Conservation (phyloP, 1,140 invertebrate species). For the Drosophila yakuba region DNA sequence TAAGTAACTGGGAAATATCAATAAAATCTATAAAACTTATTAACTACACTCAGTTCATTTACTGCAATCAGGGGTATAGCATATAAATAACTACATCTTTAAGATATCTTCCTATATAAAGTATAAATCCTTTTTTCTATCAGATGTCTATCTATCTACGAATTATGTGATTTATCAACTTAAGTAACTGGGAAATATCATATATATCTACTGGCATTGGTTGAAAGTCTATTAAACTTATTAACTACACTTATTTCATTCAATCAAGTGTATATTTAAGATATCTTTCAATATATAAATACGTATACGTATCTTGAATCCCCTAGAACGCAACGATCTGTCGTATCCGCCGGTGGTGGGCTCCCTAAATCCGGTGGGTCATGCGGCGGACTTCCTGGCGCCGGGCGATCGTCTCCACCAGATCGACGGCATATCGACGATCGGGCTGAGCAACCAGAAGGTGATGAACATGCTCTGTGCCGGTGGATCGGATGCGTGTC, state of each 20-base stretch:
- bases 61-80: too few relatives aligned
- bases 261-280: neutral
- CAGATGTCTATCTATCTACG: neutral
- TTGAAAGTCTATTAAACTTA: too few relatives aligned
- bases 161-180: neutral
- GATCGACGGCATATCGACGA: conserved; percentile 92
- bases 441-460: conserved; percentile 91
- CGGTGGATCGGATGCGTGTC: conserved; percentile 86
- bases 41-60: too few relatives aligned
- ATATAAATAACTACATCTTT: too few relatives aligned
- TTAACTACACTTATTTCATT: too few relatives aligned
- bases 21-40: too few relatives aligned
- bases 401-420: conserved; percentile 92
- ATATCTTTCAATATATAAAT: too few relatives aligned
- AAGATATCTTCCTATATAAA: too few relatives aligned
- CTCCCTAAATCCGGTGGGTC: conserved; percentile 78
- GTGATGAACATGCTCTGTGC: conserved; percentile 90
- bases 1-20: neutral
- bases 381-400: conserved; percentile 86
- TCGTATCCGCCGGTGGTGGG: conserved; percentile 84
- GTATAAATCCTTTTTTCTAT: neutral
- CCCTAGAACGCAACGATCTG: conserved; percentile 78
- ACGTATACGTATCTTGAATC: neutral
- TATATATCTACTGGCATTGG: too few relatives aligned
- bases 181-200: neutral